Base-by-base conservation (phyloP, 2,888 invertebrate genomes). In the Neelides folsomi region DNA sequence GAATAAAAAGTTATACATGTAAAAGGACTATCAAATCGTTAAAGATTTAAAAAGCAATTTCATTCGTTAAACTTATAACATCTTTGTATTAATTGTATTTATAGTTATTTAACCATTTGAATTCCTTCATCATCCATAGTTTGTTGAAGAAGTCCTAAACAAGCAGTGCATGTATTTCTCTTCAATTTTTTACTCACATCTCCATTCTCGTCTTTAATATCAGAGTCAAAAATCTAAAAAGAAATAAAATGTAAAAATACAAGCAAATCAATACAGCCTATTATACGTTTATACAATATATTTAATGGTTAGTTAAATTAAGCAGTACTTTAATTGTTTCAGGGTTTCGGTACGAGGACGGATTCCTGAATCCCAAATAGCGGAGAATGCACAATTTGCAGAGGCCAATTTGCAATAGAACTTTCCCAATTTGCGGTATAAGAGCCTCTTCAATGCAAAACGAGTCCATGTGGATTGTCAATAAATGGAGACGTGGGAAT, bases 311-410 rank as follows among this genome's bases (percentile, higher is more conserved):
- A n/a, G n/a, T n/a, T n/a, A n/a, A n/a, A n/a, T n/a, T n/a, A n/a
- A n/a, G n/a, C n/a, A 80, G 80, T 69, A 75, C 72, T 59, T 68
- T 58, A 13, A 77, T 70, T 50, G 70, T 74, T 18, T 72, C 68
- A 15, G 74, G 67, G 63, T 79, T 71, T 52, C 73, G 71, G 64
- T 77, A 82, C 47, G 75, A 74, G 39, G 71, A 71, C 1, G 77
- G 73, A 52, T 72, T 75, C 62, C 75, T 76, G 3, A 77, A 71
- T 44, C 80, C 80, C 27, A 80, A 66, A 67, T 79, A 82, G n/a
- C 86, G 75, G 51, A 83, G 69, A 59, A 79, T 77, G 65, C 86
- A 86, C 10, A 76, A 71, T 48, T 77, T 73, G 64, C 86, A 86
- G 62, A 82, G 81, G 1, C 80, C 80, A 41, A 59, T 51, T 3